Evolutionary conservation across 1,140 invertebrate species (phyloP).

Genomic region (Pseudomyrmex dendroicus): DNA sequence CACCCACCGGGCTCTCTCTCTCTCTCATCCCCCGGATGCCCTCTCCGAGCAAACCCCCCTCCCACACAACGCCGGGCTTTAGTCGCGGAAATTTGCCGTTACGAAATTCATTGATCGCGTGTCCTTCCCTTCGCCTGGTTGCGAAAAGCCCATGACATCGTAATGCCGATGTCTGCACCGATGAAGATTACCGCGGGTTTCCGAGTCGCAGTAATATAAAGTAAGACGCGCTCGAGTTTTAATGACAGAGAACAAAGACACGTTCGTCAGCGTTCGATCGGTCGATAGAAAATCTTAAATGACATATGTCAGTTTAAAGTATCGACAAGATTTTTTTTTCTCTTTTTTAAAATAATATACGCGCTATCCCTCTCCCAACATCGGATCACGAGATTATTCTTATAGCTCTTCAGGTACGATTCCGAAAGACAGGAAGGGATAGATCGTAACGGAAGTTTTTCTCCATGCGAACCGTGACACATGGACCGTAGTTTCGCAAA

Average conservation of each 20-base stretch:
- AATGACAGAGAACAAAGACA: no score
- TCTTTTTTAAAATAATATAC: no score
- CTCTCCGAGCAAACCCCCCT: conserved; percentile 37
- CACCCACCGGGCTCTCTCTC: conserved; percentile 49
- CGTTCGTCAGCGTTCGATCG: neutral
- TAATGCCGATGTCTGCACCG: neutral
- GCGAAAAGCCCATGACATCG: conserved; percentile 10
- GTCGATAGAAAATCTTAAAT: neutral
- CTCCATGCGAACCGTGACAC: conserved; percentile 32
- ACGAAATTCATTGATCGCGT: conserved; percentile 73
- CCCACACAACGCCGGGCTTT: conserved; percentile 61
- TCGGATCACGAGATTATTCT: conserved; percentile 4
- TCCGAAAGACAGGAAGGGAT: neutral
- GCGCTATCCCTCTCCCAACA: no score
- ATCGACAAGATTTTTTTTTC: no score
- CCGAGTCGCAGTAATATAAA: neutral
- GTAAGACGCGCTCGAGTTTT: neutral
- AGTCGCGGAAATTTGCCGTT: conserved; percentile 73
- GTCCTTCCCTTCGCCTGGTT: conserved; percentile 55
- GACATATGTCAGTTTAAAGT: no score
- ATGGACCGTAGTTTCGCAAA: conserved; percentile 6
- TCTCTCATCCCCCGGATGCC: neutral
- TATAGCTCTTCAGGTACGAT: neutral
- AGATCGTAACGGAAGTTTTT: neutral
- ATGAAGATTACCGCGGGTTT: neutral